Evolutionary conservation across 2,888 invertebrate species (phyloP).

Genomic region (Stenichneumon culpator): DNA sequence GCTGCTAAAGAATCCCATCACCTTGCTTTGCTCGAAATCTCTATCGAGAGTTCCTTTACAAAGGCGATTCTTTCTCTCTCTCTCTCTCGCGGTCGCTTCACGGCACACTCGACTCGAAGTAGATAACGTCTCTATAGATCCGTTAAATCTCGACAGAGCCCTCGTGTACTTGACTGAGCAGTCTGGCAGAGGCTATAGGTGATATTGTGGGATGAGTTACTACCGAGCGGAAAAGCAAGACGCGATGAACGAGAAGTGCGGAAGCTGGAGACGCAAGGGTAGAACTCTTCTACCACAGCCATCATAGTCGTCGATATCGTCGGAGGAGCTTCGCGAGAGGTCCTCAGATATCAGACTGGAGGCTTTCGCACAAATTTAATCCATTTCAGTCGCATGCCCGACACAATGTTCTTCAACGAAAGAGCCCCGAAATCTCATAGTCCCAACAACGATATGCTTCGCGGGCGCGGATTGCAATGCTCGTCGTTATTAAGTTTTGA

Average conservation of each 20-base stretch:
- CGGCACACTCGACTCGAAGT: slow-evolving; percentile 36
- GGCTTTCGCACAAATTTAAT: neutral
- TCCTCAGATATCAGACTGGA: slow-evolving; percentile 9
- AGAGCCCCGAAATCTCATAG: slow-evolving; percentile 13
- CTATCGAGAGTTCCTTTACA: slow-evolving; percentile 5
- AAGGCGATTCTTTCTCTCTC: neutral
- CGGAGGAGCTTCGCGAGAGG: slow-evolving; percentile 29
- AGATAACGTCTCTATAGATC: slow-evolving; percentile 52
- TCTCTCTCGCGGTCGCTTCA: neutral
- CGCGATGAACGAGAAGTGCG: slow-evolving; percentile 4
- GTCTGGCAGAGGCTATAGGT: slow-evolving; percentile 15
- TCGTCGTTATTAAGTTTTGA: slow-evolving; percentile 81
- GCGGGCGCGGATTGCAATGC: slow-evolving; percentile 41
- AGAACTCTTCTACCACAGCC: neutral
- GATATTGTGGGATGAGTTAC: slow-evolving; percentile 15
- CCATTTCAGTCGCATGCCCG: neutral
- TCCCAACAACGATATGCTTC: slow-evolving; percentile 15
- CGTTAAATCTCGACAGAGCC: slow-evolving; percentile 23
- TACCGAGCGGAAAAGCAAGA: slow-evolving; percentile 15
- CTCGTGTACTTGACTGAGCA: slow-evolving; percentile 8
- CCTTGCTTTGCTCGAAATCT: neutral
- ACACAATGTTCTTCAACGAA: slow-evolving; percentile 1
- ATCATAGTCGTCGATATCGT: slow-evolving; percentile 20
- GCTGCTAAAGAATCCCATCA: neutral
- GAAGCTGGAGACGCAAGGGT: slow-evolving; percentile 14